phyloP scores from a whole-genome alignment of 2,797 vertebrate species.

The Sciaenops ocellatus region DNA sequence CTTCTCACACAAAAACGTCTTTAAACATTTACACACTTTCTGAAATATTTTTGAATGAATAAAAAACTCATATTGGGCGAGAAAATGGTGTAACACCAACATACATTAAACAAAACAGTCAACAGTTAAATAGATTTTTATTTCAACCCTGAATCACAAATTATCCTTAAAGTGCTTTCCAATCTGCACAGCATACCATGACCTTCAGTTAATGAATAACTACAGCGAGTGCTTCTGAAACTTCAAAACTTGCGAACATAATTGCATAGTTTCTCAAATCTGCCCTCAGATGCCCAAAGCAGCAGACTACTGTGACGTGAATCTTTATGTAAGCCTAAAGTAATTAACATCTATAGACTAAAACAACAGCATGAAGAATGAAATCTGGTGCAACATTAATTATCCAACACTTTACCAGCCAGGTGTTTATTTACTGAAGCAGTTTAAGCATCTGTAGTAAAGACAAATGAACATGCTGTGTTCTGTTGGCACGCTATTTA shows the following conservation, averaged over 20 bases:
- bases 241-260: slow-evolving; percentile 7
- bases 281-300: not conserved
- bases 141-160: not conserved
- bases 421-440: slow-evolving; percentile 66
- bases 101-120: not conserved
- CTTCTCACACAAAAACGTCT: slow-evolving; percentile 7
- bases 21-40: slow-evolving; percentile 4
- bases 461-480: slow-evolving; percentile 55
- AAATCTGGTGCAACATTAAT: slow-evolving; percentile 60
- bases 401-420: slow-evolving; percentile 57
- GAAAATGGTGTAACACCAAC: not conserved
- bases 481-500: slow-evolving; percentile 57
- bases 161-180: not conserved
- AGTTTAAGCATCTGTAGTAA: slow-evolving; percentile 43
- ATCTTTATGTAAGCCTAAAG: slow-evolving; percentile 46
- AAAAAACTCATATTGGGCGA: not conserved
- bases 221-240: slow-evolving; percentile 1
- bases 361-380: slow-evolving; percentile 65
- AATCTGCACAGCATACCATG: not conserved
- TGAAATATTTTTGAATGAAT: slow-evolving; percentile 1
- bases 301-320: slow-evolving; percentile 20
- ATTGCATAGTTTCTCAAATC: slow-evolving; percentile 41
- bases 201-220: slow-evolving; percentile 1
- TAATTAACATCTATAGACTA: slow-evolving; percentile 64
- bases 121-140: not conserved